phyloP scores from a whole-genome alignment of 2,797 vertebrate genomes.

The Tokudaia muenninki region DNA sequence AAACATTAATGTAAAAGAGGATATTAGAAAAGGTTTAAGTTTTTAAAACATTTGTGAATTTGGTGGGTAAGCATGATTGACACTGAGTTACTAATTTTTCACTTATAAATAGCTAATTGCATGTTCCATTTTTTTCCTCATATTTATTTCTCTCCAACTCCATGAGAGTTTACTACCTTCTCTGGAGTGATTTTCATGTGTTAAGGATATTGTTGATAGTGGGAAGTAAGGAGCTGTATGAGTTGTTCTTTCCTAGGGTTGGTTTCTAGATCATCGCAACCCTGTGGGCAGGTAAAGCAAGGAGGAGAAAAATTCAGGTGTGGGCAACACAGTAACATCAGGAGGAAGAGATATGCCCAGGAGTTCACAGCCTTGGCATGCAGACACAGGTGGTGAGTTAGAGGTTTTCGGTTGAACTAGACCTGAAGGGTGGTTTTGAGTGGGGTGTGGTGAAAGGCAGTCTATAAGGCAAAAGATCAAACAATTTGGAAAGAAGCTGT shows the following conservation, averaged over 20 bases:
- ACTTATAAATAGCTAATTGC: neutral
- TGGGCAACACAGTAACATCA: neutral
- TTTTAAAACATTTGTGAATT: slow-evolving; percentile 34
- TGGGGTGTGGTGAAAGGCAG: neutral
- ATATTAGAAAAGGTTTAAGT: slow-evolving; percentile 17
- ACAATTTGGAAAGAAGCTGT: neutral
- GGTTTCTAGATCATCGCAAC: neutral
- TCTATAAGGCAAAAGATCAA: neutral
- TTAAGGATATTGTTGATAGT: neutral
- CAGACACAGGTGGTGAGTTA: neutral
- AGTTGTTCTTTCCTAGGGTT: neutral
- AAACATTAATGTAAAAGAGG: neutral
- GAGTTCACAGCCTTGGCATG: neutral
- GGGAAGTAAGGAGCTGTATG: neutral
- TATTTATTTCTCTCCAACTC: neutral
- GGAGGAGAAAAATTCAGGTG: neutral
- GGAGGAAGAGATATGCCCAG: neutral
- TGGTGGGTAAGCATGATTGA: neutral
- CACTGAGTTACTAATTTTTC: neutral
- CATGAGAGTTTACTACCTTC: neutral
- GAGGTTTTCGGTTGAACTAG: neutral
- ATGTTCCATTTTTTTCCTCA: neutral
- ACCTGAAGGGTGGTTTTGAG: neutral
- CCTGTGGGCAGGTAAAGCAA: neutral
- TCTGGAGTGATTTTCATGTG: neutral